These are phyloP conservation scores for Pseudolaguvia tuberculata DNA, from an alignment of 2,113 vertebrate genomes.

Conservation along the genomic window DNA sequence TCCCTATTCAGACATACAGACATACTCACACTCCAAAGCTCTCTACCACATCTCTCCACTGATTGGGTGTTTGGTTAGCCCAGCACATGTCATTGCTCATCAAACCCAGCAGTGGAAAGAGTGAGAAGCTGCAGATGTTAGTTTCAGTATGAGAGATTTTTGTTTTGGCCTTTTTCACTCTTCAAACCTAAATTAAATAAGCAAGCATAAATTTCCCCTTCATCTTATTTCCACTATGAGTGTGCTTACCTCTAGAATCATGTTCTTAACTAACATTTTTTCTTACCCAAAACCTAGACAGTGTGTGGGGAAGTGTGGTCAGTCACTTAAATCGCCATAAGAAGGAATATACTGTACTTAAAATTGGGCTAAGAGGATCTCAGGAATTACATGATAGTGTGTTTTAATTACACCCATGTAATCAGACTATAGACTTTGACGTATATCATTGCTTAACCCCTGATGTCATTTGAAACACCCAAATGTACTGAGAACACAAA, in stretches of 20 bases:
- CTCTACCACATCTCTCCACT: conserved; percentile 26
- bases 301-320: not conserved
- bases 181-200: conserved; percentile 25
- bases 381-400: conserved; percentile 24
- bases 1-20: conserved; percentile 34
- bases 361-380: not conserved
- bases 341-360: not conserved
- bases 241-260: conserved; percentile 8
- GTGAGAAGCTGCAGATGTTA: conserved; percentile 35
- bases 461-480: conserved; percentile 54
- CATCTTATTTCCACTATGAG: conserved; percentile 9
- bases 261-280: conserved; percentile 24
- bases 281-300: not conserved
- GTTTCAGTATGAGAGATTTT: conserved; percentile 31
- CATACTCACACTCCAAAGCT: conserved; percentile 17
- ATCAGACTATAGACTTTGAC: conserved; percentile 52
- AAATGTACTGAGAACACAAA: conserved; percentile 52
- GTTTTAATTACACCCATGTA: conserved; percentile 35
- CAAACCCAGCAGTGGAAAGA: conserved; percentile 36
- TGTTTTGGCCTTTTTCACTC: conserved; percentile 7
- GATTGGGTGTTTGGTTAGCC: conserved; percentile 29
- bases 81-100: conserved; percentile 39
- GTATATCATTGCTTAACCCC: conserved; percentile 55
- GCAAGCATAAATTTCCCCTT: not conserved
- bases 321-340: not conserved